A percentile compares a stretch with the other conserved stretches of the same genome.
These are phyloP conservation scores for Chouioia cunea DNA, from an alignment of 2,888 invertebrate species.

Conservation along the genomic window DNA sequence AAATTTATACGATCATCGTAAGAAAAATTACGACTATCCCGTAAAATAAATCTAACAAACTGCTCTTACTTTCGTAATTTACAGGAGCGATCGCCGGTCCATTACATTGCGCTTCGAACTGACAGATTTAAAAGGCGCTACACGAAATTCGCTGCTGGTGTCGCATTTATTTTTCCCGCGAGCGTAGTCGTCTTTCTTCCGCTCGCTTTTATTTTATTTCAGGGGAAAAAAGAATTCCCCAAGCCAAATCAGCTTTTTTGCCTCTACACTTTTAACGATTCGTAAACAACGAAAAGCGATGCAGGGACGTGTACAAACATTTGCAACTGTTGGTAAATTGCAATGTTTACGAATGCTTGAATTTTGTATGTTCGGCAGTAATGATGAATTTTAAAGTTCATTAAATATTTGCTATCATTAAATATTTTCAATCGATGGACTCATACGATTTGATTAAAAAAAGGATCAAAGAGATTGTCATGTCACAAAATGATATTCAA, in stretches of 20 bases:
- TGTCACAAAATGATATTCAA: too few species aligned
- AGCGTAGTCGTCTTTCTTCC: not conserved
- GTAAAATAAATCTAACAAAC: not conserved
- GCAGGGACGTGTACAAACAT: slow-evolving; percentile 2
- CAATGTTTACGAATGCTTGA: not conserved
- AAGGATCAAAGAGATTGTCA: too few species aligned
- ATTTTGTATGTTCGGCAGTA: not conserved
- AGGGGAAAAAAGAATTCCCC: slow-evolving; percentile 17
- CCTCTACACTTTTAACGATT: slow-evolving; percentile 8
- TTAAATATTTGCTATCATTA: too few species aligned
- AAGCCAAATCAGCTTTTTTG: slow-evolving; percentile 14
- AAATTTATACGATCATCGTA: not conserved
- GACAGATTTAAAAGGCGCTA: slow-evolving; percentile 37
- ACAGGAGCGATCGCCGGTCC: slow-evolving; percentile 13
- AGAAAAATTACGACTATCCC: too few species aligned
- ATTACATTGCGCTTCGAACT: slow-evolving; percentile 28
- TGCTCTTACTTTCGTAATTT: slow-evolving; percentile 7
- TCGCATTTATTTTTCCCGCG: not conserved
- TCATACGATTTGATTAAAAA: too few species aligned
- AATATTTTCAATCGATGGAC: too few species aligned
- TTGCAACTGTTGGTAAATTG: slow-evolving; percentile 5
- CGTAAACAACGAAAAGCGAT: slow-evolving; percentile 3
- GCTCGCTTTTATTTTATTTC: slow-evolving; percentile 28
- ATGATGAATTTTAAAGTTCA: too few species aligned
- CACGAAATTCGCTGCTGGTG: not conserved